Evolutionary conservation across 2,888 invertebrate genomes (phyloP), one percentile per base, ranked within the genome.

Genomic region (Seira ritae): DNA sequence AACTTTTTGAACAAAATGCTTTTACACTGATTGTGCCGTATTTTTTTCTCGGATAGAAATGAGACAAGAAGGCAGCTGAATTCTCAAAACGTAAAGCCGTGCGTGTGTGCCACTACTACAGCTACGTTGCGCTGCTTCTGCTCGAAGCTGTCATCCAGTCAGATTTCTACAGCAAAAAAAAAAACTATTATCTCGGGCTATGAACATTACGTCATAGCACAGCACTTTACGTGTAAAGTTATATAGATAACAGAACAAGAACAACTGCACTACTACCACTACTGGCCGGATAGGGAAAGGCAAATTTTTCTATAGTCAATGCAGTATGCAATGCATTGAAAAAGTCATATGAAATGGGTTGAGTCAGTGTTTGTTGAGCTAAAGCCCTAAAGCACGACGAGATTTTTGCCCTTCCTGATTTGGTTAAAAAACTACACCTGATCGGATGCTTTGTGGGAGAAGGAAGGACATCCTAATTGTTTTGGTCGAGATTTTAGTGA

Each of bases 131-230:
- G 17, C 50, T 50, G 50, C 50, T n/a, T 1, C 17, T 50, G 42
- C 42, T 12, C 42, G 50, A 50, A 50, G 50, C 50, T 50, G 50
- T 50, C 50, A 50, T 50, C 50, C 50, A 50, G 50, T 50, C 50
- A 50, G 50, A 50, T 8, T n/a, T 2, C 50, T 50, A 50, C 50
- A 50, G 50, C 50, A 50, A 50, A 50, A 50, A 8, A 31, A 50
- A 50, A n/a, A 42, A 4, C 42, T 12, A 42, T 8, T 42, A 42
- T 42, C 42, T 42, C n/a, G n/a, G 42, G 42, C 12, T 8, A 42
- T 50, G 50, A n/a, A 50, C 17, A 50, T 50, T 50, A 50, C 50
- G 50, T 50, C 50, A 50, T n/a, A 8, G 50, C 50, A 50, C n/a
- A n/a, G n/a, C n/a, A n/a, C n/a, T n/a, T 50, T 50, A 50, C 50